phyloP scores from a whole-genome alignment of 2,113 vertebrate species.

The Cynopterus brachyotis region DNA sequence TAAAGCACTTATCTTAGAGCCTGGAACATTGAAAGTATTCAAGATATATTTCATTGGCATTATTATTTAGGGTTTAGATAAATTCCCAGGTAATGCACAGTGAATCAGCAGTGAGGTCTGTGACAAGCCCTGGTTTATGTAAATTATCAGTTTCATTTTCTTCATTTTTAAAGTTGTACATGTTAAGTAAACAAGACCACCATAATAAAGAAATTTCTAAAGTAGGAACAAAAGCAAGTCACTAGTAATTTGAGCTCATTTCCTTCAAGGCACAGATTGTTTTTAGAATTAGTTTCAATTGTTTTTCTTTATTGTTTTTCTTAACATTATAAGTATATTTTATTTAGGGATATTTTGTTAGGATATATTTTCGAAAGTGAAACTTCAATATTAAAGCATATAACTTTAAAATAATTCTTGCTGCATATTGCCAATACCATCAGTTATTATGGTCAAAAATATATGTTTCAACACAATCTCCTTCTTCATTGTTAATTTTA shows the following conservation, averaged over 20 bases:
- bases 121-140: neutral
- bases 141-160: neutral
- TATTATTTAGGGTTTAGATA: neutral
- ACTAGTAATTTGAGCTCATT: constrained; percentile 5
- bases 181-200: neutral
- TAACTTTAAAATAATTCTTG: neutral
- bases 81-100: neutral
- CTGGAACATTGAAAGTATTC: neutral
- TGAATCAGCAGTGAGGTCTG: neutral
- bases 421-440: neutral
- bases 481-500: neutral
- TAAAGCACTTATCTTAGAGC: neutral
- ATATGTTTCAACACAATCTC: neutral
- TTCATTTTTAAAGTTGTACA: neutral
- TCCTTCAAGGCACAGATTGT: neutral
- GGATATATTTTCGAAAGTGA: neutral
- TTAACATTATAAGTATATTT: neutral
- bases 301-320: neutral
- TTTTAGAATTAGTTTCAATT: constrained; percentile 16
- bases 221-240: neutral
- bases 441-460: neutral
- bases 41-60: neutral
- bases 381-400: neutral
- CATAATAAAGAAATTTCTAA: neutral
- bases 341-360: neutral